Conservation (phyloP, 2,888 invertebrate genomes). For the Drosophila mulleri region DNA sequence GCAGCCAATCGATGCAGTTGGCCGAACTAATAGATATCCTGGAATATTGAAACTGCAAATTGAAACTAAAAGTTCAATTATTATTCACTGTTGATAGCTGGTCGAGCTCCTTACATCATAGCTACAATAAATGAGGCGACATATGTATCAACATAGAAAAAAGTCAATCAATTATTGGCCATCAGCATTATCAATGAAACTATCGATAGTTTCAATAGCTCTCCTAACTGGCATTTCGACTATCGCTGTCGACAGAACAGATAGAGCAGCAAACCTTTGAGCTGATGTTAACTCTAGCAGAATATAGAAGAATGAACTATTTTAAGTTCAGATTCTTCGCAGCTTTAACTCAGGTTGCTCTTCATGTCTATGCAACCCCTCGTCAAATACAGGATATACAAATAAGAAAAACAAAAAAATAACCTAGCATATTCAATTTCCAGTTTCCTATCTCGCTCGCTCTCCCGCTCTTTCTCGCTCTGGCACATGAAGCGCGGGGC, state of each 20-base stretch:
- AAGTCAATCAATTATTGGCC: too few relatives aligned
- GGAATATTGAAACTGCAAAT: too few relatives aligned
- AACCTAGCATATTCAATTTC: slow-evolving; percentile 32
- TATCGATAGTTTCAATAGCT: too few relatives aligned
- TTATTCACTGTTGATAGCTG: neutral
- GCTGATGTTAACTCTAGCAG: too few relatives aligned
- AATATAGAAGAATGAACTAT: neutral
- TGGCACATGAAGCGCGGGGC: slow-evolving; percentile 4
- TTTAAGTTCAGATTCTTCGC: neutral
- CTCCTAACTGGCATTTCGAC: too few relatives aligned
- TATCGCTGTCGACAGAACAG: too few relatives aligned
- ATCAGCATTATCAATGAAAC: too few relatives aligned
- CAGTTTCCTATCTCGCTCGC: neutral
- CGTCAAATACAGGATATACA: slow-evolving; percentile 30
- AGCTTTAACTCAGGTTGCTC: neutral
- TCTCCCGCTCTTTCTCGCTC: neutral
- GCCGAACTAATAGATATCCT: slow-evolving; percentile 23
- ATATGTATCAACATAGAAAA: too few relatives aligned
- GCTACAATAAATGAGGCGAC: too few relatives aligned
- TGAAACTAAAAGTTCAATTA: neutral
- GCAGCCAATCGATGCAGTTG: neutral
- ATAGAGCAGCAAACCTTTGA: neutral
- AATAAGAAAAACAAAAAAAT: slow-evolving; percentile 9
- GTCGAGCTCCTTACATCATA: too few relatives aligned
- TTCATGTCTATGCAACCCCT: neutral